Evolutionary conservation across 2,797 vertebrate species (phyloP).

Genomic region (Gastrophryne carolinensis): DNA sequence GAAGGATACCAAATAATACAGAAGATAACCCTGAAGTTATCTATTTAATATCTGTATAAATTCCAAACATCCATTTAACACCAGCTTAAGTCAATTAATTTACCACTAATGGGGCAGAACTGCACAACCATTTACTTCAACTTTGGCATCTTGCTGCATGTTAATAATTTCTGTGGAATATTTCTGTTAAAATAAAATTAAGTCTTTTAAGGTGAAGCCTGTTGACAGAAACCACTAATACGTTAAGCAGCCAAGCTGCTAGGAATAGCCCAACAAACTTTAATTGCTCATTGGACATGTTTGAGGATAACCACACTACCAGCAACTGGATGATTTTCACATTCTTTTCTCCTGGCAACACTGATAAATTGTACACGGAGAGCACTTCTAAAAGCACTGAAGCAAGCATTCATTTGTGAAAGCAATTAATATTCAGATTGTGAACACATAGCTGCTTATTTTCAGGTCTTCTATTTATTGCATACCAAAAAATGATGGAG

Average conservation of each 20-base stretch:
- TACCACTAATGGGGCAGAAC: no score
- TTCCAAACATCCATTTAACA: no score
- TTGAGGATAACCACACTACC: conserved; percentile 34
- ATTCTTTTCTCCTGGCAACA: background rate
- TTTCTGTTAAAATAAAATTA: conserved; percentile 26
- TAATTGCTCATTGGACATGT: conserved; percentile 37
- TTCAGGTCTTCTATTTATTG: background rate
- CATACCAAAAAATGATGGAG: background rate
- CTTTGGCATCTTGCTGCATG: background rate
- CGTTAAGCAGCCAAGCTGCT: background rate
- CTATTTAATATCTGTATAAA: no score
- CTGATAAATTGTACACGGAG: conserved; percentile 5
- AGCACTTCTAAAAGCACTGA: background rate
- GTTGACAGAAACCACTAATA: conserved; percentile 28
- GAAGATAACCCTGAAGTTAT: no score
- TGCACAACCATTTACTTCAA: no score
- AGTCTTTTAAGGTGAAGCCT: conserved; percentile 21
- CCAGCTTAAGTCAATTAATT: no score
- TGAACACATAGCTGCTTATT: background rate
- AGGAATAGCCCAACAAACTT: conserved; percentile 11
- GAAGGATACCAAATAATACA: no score
- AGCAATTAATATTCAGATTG: background rate
- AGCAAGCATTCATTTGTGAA: conserved; percentile 1
- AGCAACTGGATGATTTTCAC: conserved; percentile 36
- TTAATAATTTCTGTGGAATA: conserved; percentile 6